Conservation (phyloP, 2,888 invertebrate species). For the Criorhina ranunculi region DNA sequence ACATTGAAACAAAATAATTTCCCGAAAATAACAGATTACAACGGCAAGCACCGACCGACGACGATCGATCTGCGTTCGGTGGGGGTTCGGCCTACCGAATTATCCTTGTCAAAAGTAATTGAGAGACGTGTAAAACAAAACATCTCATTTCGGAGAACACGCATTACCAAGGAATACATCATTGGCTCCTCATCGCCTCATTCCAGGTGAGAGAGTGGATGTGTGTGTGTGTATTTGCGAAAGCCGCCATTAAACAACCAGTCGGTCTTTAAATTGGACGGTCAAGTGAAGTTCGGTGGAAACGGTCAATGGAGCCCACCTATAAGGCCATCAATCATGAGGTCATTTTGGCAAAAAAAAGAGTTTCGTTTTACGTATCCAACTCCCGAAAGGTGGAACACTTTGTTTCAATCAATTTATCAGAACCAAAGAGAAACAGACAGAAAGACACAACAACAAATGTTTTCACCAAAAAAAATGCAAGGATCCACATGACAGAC, state of each 20-base stretch:
- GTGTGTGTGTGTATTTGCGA: background rate
- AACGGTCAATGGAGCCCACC: slow-evolving; percentile 47
- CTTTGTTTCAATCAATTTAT: slow-evolving; percentile 60
- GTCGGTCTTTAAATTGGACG: slow-evolving; percentile 22
- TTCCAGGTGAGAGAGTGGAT: background rate
- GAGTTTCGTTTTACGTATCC: slow-evolving; percentile 44
- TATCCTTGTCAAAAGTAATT: slow-evolving; percentile 76
- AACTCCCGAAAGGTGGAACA: slow-evolving; percentile 39
- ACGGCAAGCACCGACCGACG: background rate
- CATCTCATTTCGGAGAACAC: slow-evolving; percentile 73
- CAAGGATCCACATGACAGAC: slow-evolving; percentile 7
- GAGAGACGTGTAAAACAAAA: slow-evolving; percentile 72
- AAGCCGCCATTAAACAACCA: slow-evolving; percentile 5
- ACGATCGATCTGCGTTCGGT: slow-evolving; percentile 20
- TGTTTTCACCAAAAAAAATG: slow-evolving; percentile 46
- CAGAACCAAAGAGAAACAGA: slow-evolving; percentile 38
- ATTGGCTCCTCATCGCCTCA: slow-evolving; percentile 35
- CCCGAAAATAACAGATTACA: slow-evolving; percentile 47
- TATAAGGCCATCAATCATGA: slow-evolving; percentile 67
- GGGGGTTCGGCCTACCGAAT: slow-evolving; percentile 67
- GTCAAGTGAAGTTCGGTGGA: slow-evolving; percentile 5
- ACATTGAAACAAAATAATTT: slow-evolving; percentile 59
- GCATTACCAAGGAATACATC: slow-evolving; percentile 49
- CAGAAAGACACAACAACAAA: slow-evolving; percentile 18
- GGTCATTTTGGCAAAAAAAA: slow-evolving; percentile 66